phyloP scores from a whole-genome alignment of 2,888 invertebrate genomes.

The Erpobdella octoculata region DNA sequence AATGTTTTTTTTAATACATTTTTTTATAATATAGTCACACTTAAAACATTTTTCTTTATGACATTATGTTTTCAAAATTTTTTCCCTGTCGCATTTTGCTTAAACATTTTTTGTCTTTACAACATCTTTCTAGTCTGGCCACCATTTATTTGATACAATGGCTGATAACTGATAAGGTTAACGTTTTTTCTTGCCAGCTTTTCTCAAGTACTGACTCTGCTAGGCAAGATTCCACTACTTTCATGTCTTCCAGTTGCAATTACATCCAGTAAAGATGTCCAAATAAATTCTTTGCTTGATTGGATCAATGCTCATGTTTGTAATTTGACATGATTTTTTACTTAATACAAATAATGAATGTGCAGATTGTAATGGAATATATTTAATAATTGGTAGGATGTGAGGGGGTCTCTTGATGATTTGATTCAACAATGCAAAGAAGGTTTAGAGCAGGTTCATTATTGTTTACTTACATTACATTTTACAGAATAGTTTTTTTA shows the following conservation, averaged over 20 bases:
- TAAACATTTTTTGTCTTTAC: too few relatives aligned
- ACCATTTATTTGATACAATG: too few relatives aligned
- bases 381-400: too few relatives aligned
- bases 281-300: constrained; percentile 62
- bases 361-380: too few relatives aligned
- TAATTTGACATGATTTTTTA: not conserved
- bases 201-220: constrained; percentile 65
- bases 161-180: too few relatives aligned
- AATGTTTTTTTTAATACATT: too few relatives aligned
- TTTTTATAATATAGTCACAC: too few relatives aligned
- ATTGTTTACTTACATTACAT: not conserved
- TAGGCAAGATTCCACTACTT: constrained; percentile 75
- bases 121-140: too few relatives aligned
- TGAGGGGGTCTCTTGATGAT: constrained; percentile 15
- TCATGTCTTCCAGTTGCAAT: constrained; percentile 58
- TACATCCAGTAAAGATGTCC: constrained; percentile 42
- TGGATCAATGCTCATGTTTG: constrained; percentile 71
- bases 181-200: constrained; percentile 55
- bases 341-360: not conserved
- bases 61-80: too few relatives aligned
- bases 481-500: not conserved
- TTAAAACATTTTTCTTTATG: too few relatives aligned
- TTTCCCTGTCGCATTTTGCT: too few relatives aligned
- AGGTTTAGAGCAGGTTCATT: not conserved
- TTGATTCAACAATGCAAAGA: constrained; percentile 15